A percentile compares a stretch with the other conserved stretches of the same genome.
Conservation (phyloP, 2,888 invertebrate species). For the Myopa testacea region DNA sequence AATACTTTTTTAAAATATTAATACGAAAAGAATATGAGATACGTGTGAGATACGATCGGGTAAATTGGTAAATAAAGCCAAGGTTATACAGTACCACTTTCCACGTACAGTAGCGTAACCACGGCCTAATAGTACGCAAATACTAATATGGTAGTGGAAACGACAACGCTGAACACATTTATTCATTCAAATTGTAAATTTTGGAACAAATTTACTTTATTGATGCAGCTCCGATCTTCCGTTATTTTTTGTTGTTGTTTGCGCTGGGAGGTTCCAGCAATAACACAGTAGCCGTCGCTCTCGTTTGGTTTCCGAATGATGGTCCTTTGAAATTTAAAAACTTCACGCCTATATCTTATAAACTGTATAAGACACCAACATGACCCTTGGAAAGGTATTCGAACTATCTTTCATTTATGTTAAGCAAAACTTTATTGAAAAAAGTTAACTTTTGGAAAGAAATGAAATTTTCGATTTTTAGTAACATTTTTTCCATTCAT, state of each 20-base stretch:
- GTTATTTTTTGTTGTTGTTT: too few relatives aligned
- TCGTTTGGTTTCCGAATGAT: neutral
- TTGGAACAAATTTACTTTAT: neutral
- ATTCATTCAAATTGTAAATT: neutral
- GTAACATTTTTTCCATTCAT: neutral
- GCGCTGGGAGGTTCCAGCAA: too few relatives aligned
- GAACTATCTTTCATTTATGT: too few relatives aligned
- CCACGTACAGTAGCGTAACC: neutral
- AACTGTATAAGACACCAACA: too few relatives aligned
- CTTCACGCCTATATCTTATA: too few relatives aligned
- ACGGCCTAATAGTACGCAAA: neutral
- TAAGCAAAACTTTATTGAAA: neutral
- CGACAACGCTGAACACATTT: neutral
- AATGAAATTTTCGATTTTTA: neutral
- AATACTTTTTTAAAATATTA: too few relatives aligned
- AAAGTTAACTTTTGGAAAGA: neutral
- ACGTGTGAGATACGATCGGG: too few relatives aligned
- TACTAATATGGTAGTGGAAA: neutral
- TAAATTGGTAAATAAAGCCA: too few relatives aligned
- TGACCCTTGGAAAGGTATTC: too few relatives aligned
- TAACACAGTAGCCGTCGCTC: neutral
- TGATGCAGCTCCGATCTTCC: neutral
- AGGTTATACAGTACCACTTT: neutral
- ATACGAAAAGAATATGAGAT: too few relatives aligned
- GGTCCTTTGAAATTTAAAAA: too few relatives aligned